Evolutionary conservation across 2,888 invertebrate genomes (phyloP).

Genomic region (Pammene aurita): DNA sequence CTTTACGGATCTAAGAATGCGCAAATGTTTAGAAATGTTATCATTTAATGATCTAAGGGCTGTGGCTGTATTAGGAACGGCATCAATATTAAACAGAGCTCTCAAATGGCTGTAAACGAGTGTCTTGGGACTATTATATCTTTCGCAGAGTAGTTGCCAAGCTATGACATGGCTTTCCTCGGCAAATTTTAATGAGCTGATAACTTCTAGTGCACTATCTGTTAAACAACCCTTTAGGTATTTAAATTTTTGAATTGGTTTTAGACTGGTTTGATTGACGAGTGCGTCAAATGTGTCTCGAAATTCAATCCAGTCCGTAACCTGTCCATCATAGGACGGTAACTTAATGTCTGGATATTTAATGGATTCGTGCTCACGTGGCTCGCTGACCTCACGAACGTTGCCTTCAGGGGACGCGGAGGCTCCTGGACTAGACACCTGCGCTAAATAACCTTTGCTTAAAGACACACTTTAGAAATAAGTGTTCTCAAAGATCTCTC

Average conservation of each 20-base stretch:
- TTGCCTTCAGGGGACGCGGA: background rate
- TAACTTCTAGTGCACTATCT: slow-evolving; percentile 12
- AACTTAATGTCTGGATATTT: slow-evolving; percentile 13
- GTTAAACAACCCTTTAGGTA: slow-evolving; percentile 7
- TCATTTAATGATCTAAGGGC: slow-evolving; percentile 17
- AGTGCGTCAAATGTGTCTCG: slow-evolving; percentile 23
- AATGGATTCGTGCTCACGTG: slow-evolving; percentile 1
- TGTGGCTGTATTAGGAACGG: background rate
- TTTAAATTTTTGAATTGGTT: slow-evolving; percentile 23
- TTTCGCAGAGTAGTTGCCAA: slow-evolving; percentile 40
- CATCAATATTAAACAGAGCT: slow-evolving; percentile 20
- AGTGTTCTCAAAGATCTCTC: slow-evolving; percentile 3
- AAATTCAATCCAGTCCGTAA: slow-evolving; percentile 8
- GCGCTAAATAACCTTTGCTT: background rate
- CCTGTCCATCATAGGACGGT: slow-evolving; percentile 2
- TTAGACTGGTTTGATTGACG: slow-evolving; percentile 12
- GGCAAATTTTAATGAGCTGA: slow-evolving; percentile 37
- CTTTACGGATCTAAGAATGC: slow-evolving; percentile 15
- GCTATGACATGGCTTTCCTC: slow-evolving; percentile 37
- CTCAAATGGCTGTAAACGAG: slow-evolving; percentile 39
- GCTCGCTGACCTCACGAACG: background rate
- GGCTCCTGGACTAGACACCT: background rate
- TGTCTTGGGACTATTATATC: slow-evolving; percentile 39
- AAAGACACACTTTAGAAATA: background rate
- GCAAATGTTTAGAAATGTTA: slow-evolving; percentile 33